These are phyloP conservation scores for Kryptolebias ocellatus DNA, from an alignment of 2,797 vertebrate species.

Conservation along the genomic window DNA sequence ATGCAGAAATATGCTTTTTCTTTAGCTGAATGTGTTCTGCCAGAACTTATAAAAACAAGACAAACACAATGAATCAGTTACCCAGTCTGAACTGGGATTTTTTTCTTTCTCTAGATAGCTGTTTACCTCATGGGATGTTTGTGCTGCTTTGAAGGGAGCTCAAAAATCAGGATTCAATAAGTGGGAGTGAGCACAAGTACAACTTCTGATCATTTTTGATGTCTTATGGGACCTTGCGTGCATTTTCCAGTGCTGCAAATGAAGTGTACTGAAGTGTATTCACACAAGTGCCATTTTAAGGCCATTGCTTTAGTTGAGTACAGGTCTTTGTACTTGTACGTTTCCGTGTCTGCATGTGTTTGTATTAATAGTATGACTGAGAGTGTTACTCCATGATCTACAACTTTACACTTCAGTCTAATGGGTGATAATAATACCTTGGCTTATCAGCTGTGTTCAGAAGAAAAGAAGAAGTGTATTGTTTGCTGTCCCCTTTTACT, in stretches of 20 bases:
- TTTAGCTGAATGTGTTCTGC: constrained; percentile 27
- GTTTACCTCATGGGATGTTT: constrained; percentile 58
- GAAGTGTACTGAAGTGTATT: constrained; percentile 10
- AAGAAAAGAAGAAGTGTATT: too few species aligned
- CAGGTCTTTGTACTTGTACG: background rate
- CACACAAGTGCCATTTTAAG: background rate
- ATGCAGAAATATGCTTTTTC: constrained; percentile 61
- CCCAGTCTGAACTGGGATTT: constrained; percentile 41
- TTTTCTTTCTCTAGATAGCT: constrained; percentile 41
- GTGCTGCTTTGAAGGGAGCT: constrained; percentile 47
- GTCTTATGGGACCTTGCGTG: constrained; percentile 38
- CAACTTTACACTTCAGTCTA: too few species aligned
- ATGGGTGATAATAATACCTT: too few species aligned
- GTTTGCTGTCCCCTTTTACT: too few species aligned
- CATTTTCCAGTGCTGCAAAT: constrained; percentile 27
- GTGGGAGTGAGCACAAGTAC: constrained; percentile 56
- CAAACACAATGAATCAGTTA: constrained; percentile 65
- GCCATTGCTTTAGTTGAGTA: background rate
- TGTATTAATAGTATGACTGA: too few species aligned
- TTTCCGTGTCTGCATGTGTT: background rate
- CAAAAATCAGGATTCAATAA: constrained; percentile 39
- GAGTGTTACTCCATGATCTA: too few species aligned
- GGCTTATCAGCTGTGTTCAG: too few species aligned
- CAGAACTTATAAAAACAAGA: constrained; percentile 60
- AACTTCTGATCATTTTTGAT: constrained; percentile 42